These are phyloP conservation scores for Quiscalus mexicanus DNA, from an alignment of 2,113 vertebrate genomes.

Conservation along the genomic window DNA sequence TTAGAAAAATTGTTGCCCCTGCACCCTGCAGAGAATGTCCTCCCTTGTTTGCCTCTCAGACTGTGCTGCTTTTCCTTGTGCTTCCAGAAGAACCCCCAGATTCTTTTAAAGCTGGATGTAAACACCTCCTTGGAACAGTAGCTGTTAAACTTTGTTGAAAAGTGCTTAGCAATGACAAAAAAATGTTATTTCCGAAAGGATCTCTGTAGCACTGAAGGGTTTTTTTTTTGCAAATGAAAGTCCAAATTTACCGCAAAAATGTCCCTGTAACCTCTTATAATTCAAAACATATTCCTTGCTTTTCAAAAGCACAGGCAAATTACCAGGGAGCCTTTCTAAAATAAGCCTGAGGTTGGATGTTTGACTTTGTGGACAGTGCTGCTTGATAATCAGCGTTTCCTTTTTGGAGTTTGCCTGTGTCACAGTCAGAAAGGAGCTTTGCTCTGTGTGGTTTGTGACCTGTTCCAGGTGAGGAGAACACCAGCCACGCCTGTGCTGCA, in stretches of 20 bases:
- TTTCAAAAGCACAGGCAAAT: slow-evolving; percentile 79
- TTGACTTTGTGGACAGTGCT: slow-evolving; percentile 67
- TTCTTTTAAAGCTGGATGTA: not conserved
- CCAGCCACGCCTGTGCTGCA: accelerated
- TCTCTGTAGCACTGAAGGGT: not conserved
- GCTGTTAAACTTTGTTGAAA: slow-evolving; percentile 49
- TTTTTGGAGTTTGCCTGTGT: not conserved
- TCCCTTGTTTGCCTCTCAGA: not conserved
- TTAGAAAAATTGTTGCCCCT: not conserved
- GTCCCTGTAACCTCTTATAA: slow-evolving; percentile 86
- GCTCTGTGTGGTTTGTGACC: not conserved
- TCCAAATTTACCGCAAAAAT: slow-evolving; percentile 87
- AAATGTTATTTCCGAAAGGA: slow-evolving; percentile 62
- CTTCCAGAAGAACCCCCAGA: not conserved
- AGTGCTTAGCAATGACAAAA: slow-evolving; percentile 70
- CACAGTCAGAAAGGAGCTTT: not conserved
- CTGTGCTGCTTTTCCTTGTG: not conserved
- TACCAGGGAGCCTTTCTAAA: slow-evolving; percentile 76
- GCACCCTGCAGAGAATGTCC: not conserved
- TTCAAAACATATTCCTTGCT: slow-evolving; percentile 88
- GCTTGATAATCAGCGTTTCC: slow-evolving; percentile 59
- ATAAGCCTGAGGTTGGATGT: slow-evolving; percentile 74
- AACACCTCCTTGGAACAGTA: slow-evolving; percentile 54
- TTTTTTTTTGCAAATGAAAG: slow-evolving; percentile 74
- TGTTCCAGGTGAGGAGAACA: not conserved